Base-by-base conservation (phyloP, 2,797 vertebrate species). In the Pelodytes ibericus region DNA sequence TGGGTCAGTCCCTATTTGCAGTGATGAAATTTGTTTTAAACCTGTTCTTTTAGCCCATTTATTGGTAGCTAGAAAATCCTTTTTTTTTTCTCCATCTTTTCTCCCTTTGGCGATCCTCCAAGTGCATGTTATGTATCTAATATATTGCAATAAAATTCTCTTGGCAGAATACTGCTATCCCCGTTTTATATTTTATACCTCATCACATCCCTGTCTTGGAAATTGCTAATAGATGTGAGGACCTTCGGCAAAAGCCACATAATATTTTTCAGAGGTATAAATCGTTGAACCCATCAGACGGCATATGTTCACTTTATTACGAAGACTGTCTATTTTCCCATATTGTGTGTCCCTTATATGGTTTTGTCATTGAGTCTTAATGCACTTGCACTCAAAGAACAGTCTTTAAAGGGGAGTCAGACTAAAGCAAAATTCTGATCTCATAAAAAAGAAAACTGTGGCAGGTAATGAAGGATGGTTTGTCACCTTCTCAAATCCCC, bases 151-250 rank as follows among this genome's bases (percentile, higher is more conserved):
- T 64, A 64, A 70, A 57, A 60, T 71, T 30, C 47, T 64, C 20
- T 76, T 76, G 74, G 74, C 67, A 71, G 26, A 30, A 41, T 24
- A 18, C 47, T 31, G 11, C 41, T 62, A 16, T n/a, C 27, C 25
- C 44, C 18, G 20, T 61, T 57, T 64, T 71, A 71, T 70, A n/a
- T 67, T 75, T 62, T 67, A 76, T 41, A 53, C 57, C 63, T 76
- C 59, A 71, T 57, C 66, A 70, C 74, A 33, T 68, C 62, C 44
- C 25, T 16, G 39, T 57, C 47, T 58, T 30, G 27, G 11, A 71
- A 61, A 70, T 76, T 62, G 31, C 31, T 70, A 71, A 71, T 62
- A 22, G 57, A 76, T 76, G 67, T 71, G 57, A 39, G 51, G 26
- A 70, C 30, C 58, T 47, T 26, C 33, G 8, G 39, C 49, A 26